Conservation (phyloP, 2,888 invertebrate species). For the Clistopyga incitator region DNA sequence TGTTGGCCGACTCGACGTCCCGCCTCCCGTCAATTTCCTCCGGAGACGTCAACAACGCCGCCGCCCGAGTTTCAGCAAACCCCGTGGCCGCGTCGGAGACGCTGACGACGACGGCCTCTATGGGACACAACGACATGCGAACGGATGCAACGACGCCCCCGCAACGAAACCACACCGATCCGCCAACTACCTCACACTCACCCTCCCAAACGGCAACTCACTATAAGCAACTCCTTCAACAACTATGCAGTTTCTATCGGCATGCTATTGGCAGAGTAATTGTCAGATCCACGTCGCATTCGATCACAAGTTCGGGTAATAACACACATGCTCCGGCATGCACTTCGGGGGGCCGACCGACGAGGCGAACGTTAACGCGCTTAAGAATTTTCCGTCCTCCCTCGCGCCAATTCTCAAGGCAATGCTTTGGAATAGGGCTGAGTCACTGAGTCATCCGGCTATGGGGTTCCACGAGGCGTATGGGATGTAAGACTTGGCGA, state of each 20-base stretch:
- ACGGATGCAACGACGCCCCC: slow-evolving; percentile 36
- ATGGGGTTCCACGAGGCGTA: too few species aligned
- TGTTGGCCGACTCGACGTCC: slow-evolving; percentile 21
- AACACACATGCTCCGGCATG: background rate
- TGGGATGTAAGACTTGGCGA: too few species aligned
- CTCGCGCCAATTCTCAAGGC: background rate
- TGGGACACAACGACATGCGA: slow-evolving; percentile 1
- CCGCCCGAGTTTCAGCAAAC: slow-evolving; percentile 29
- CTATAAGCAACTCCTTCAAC: slow-evolving; percentile 14
- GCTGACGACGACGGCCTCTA: slow-evolving; percentile 21
- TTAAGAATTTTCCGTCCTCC: slow-evolving; percentile 1
- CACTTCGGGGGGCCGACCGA: background rate
- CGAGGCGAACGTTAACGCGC: slow-evolving; percentile 11
- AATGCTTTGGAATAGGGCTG: too few species aligned
- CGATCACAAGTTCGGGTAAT: slow-evolving; percentile 12
- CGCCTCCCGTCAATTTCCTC: slow-evolving; percentile 46
- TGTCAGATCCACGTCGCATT: slow-evolving; percentile 36
- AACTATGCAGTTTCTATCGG: slow-evolving; percentile 3
- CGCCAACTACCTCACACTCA: slow-evolving; percentile 34
- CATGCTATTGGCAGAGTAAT: slow-evolving; percentile 28
- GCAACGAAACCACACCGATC: slow-evolving; percentile 24
- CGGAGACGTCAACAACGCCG: slow-evolving; percentile 37
- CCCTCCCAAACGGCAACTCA: slow-evolving; percentile 30
- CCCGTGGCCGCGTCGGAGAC: slow-evolving; percentile 15
- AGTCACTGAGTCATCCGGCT: too few species aligned